Base-by-base conservation (phyloP, 2,113 vertebrate genomes). In the Apteryx mantelli region DNA sequence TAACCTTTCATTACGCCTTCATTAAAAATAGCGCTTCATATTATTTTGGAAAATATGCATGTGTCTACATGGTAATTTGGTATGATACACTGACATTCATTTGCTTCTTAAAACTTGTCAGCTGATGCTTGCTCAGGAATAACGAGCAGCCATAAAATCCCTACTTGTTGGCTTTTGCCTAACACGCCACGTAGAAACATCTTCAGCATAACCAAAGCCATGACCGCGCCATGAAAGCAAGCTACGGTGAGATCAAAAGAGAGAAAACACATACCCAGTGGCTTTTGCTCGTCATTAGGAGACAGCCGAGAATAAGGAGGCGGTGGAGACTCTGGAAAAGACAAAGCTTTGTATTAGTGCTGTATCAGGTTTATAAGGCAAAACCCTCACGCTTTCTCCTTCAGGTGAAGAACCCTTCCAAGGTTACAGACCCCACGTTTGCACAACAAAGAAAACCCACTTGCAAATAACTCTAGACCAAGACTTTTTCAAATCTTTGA, bases 241-340 rank as follows among this genome's bases (percentile, higher is more conserved):
- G 61, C 8, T 66, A 53, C 66, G 7, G 1, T 6, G 30, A 85
- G 78, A 94, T 92, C 36, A 71, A 56, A 78, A 89, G 79, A 74
- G 68, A 74, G 36, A 70, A 76, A 82, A 85, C 81, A 98, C 99
- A 92, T 98, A 99, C 99, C 99, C 99, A 99, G 99, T 99, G 99
- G 99, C 99, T 99, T 99, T 98, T 99, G 99, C 98, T 99, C 99
- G 88, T 99, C 99, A 65, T 97, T 98, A 87, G 99, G 99, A 98
- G 99, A 99, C 98, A 99, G 99, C 98, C 99, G 99, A 91, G 99
- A 99, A 97, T 99, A 99, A 90, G 99, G 99, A 96, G 99, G 99
- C 77, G 99, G 99, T 52, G 99, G 99, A 97, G 99, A 99, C 98
- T 99, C 99, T 99, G 98, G 46, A 98, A 98, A 98, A 91, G 30